A percentile compares a stretch with the other conserved stretches of the same genome.
Conservation (phyloP, 2,888 invertebrate species). For the Epirrita christyi region DNA sequence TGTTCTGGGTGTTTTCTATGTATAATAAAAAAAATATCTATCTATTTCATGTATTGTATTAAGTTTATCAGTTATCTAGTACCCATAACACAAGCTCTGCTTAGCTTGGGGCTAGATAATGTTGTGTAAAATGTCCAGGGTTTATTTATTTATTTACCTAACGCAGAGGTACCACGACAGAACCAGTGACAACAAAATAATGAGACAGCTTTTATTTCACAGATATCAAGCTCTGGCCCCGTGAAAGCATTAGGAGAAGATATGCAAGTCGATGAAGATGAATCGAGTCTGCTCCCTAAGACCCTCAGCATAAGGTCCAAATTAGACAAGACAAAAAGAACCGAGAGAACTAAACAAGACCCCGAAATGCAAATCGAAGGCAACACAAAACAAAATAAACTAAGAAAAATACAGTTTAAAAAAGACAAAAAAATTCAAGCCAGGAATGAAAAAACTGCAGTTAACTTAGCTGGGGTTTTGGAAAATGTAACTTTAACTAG, state of each 20-base stretch:
- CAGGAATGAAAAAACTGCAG: slow-evolving; percentile 85
- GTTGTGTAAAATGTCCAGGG: no score
- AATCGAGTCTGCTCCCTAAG: slow-evolving; percentile 68
- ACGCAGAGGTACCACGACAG: no score
- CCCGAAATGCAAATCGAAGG: slow-evolving; percentile 89
- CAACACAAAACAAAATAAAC: slow-evolving; percentile 79
- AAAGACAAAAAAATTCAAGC: slow-evolving; percentile 85
- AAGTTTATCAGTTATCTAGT: no score
- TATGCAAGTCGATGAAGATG: slow-evolving; percentile 84
- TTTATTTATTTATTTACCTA: no score
- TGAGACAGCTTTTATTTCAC: slow-evolving; percentile 50
- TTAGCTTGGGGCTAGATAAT: no score
- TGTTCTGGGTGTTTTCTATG: no score
- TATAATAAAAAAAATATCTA: no score
- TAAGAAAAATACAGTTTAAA: slow-evolving; percentile 85
- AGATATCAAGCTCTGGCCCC: slow-evolving; percentile 87
- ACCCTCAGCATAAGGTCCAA: slow-evolving; percentile 69
- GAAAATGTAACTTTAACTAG: slow-evolving; percentile 84
- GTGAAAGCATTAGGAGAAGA: slow-evolving; percentile 74
- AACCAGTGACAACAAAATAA: no score
- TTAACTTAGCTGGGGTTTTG: slow-evolving; percentile 86
- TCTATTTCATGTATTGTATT: no score
- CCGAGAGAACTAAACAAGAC: slow-evolving; percentile 79
- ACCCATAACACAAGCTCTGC: no score
- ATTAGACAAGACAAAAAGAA: slow-evolving; percentile 61